Base-by-base conservation (phyloP, 2,113 vertebrate species). In the Odocoileus virginianus region DNA sequence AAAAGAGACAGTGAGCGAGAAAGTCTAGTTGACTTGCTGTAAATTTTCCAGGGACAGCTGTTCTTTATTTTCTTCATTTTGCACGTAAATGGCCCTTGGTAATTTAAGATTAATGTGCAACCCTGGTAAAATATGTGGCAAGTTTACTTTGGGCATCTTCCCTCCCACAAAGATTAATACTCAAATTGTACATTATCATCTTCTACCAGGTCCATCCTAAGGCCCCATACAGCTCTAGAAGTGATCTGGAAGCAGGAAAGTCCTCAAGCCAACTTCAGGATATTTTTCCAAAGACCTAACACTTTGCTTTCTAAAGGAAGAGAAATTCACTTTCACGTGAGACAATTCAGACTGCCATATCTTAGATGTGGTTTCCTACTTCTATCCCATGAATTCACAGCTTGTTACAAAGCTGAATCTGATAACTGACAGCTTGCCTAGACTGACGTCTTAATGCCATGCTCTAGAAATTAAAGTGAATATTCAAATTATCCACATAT, bases 41-140 rank as follows among this genome's bases (percentile, higher is more conserved):
- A 30, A 85, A 97, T 98, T 98, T 98, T 97, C 97, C 57, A 93
- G 97, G 97, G 97, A 98, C 98, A 98, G 98, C 98, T 99, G 98
- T 98, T 98, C 98, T 96, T 94, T 98, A 97, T 97, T 98, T 98
- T 98, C 97, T 97, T 96, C 96, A 84, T 98, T 91, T 95, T 6
- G 90, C 98, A 96, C 33, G 83, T 79, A 98, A 98, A 81, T 98
- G 95, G 95, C 95, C 94, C 98, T 98, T 95, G 95, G 97, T 83
- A 78, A 87, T 76, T 94, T 94, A 96, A 93, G 97, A 98, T 95
- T 98, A 87, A 98, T 97, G 89, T 76, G 61, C 96, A 98, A 98
- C 50, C 94, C 81, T 76, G 74, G 86, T n/a, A 91, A 98, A 98
- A 97, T 85, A 40, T 16, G 17, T 58, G 96, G 86, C 82, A 94